A percentile compares a stretch with the other conserved stretches of the same genome.
These are phyloP conservation scores for Agrochola circellaris DNA, from an alignment of 2,888 invertebrate species.

Conservation along the genomic window DNA sequence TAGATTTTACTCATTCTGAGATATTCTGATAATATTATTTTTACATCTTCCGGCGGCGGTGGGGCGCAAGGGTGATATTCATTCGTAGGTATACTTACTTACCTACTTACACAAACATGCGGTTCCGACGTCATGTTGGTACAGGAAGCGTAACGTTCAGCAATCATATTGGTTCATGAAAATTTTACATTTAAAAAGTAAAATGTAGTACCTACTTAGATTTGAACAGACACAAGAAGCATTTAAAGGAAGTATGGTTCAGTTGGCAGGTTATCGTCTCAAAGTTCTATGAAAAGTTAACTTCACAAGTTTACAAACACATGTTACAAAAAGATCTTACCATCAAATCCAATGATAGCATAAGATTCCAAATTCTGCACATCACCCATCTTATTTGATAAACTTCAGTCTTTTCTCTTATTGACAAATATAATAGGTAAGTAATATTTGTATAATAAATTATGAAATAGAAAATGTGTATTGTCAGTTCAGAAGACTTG, in stretches of 20 bases:
- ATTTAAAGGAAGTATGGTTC: not conserved
- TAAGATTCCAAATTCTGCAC: constrained; percentile 92
- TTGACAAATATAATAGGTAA: constrained; percentile 39
- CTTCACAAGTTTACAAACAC: not conserved
- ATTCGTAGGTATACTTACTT: too few relatives aligned
- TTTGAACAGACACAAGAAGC: not conserved
- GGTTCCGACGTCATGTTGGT: too few relatives aligned
- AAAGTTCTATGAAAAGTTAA: constrained; percentile 21
- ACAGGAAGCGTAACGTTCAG: not conserved
- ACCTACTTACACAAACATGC: too few relatives aligned
- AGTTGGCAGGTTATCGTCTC: not conserved
- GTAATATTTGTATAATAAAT: constrained; percentile 58
- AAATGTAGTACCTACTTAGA: too few relatives aligned
- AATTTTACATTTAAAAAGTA: not conserved
- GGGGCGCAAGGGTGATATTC: too few relatives aligned
- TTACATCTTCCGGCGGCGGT: too few relatives aligned
- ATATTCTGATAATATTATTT: too few relatives aligned
- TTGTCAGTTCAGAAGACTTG: constrained; percentile 50
- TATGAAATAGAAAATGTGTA: constrained; percentile 51
- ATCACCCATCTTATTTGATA: constrained; percentile 76
- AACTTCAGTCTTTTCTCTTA: constrained; percentile 60
- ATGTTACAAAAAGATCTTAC: constrained; percentile 81
- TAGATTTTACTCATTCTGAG: too few relatives aligned
- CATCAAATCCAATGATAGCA: constrained; percentile 95
- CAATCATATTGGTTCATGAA: not conserved